Percentiles rank a stretch among this genome's conserved stretches.
phyloP scores from a whole-genome alignment of 2,113 vertebrate species.

The Syngnathus typhle region DNA sequence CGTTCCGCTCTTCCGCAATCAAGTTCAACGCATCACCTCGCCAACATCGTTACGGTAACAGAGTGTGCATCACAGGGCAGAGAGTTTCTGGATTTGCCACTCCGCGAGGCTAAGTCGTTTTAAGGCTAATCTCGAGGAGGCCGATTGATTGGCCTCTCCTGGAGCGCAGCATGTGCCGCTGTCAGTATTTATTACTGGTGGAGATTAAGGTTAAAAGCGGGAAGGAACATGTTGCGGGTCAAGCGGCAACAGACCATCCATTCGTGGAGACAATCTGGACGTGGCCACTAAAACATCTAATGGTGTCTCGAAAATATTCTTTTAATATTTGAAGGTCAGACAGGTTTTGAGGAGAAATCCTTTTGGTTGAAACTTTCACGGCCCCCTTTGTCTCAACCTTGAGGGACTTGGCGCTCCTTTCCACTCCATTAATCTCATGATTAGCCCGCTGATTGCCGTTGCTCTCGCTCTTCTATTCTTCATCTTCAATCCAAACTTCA shows the following conservation, averaged over 20 bases:
- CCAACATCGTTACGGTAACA: slow-evolving; percentile 16
- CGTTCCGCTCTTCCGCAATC: neutral
- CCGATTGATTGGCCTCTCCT: slow-evolving; percentile 75
- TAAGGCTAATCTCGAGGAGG: slow-evolving; percentile 80
- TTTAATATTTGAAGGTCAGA: neutral
- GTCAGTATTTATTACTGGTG: slow-evolving; percentile 77
- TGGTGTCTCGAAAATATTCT: neutral
- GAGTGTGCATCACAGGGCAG: slow-evolving; percentile 43
- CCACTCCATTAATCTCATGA: slow-evolving; percentile 53
- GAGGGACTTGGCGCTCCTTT: slow-evolving; percentile 37
- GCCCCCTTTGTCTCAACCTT: slow-evolving; percentile 30
- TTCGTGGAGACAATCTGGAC: slow-evolving; percentile 4
- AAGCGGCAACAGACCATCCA: slow-evolving; percentile 1
- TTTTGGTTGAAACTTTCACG: slow-evolving; percentile 9
- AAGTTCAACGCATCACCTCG: slow-evolving; percentile 11
- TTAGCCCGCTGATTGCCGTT: slow-evolving; percentile 54
- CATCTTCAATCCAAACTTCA: slow-evolving; percentile 22
- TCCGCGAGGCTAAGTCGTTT: slow-evolving; percentile 76
- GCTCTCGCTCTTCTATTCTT: slow-evolving; percentile 21
- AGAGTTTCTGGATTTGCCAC: slow-evolving; percentile 65
- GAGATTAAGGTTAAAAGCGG: slow-evolving; percentile 53
- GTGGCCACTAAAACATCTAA: neutral
- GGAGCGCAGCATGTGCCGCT: slow-evolving; percentile 76
- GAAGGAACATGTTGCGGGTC: slow-evolving; percentile 25
- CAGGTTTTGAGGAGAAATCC: neutral